These are phyloP conservation scores for Falcaria lacertinaria DNA, from an alignment of 2,888 invertebrate genomes.

Conservation along the genomic window DNA sequence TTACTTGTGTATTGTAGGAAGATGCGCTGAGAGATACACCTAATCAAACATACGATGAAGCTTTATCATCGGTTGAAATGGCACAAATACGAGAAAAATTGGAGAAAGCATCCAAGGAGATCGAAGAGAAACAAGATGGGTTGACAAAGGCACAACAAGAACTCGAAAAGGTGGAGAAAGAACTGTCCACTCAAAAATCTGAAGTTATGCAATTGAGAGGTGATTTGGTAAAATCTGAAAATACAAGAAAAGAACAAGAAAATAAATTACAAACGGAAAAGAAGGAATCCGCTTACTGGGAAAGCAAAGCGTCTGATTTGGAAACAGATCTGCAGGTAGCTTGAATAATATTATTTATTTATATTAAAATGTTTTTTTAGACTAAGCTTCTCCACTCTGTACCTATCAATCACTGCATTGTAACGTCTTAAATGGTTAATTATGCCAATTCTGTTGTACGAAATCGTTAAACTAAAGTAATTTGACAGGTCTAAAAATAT, in stretches of 20 bases:
- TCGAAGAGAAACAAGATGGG: conserved; percentile 60
- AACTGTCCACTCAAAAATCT: conserved; percentile 54
- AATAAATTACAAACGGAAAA: conserved; percentile 79
- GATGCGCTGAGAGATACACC: conserved; percentile 65
- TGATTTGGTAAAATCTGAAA: conserved; percentile 61
- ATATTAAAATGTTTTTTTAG: no score
- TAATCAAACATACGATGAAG: conserved; percentile 68
- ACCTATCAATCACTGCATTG: no score
- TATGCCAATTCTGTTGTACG: no score
- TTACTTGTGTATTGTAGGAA: conserved; percentile 40
- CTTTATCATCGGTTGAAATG: conserved; percentile 71
- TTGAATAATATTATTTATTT: no score
- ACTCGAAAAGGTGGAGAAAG: conserved; percentile 65
- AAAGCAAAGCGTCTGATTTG: conserved; percentile 81
- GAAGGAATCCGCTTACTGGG: conserved; percentile 82
- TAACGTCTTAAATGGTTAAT: no score
- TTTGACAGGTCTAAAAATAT: no score
- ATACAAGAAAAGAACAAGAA: conserved; percentile 82
- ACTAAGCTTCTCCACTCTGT: no score
- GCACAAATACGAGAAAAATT: conserved; percentile 72
- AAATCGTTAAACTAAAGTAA: no score
- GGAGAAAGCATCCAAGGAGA: conserved; percentile 47
- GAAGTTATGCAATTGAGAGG: conserved; percentile 66
- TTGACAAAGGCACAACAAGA: conserved; percentile 48
- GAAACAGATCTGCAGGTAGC: conserved; percentile 80